Base-by-base conservation (phyloP, 2,888 invertebrate species). In the Parnassius apollo region DNA sequence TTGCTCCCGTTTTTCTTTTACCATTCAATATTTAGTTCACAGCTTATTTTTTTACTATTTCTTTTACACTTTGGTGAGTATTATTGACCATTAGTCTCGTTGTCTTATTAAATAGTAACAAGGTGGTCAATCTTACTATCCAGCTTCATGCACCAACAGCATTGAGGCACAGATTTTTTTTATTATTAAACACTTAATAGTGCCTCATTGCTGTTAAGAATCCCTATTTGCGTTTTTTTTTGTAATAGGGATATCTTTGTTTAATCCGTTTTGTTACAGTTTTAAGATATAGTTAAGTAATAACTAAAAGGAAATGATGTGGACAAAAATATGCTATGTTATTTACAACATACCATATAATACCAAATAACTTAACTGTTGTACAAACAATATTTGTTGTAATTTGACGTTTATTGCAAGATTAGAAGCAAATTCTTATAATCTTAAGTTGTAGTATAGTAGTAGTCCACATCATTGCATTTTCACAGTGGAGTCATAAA, bases 11-110 rank as follows among this genome's bases (percentile, higher is more conserved):
- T 71, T 71, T 66, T 69, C 71, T 72, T 79, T 75, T 70, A 60
- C 62, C 57, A 69, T 66, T 67, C 66, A 71, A 67, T 56, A 67
- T 86, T 89, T 78, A 81, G 78, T 86, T 86, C 82, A 88, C 88
- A 86, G 90, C 90, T 90, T 90, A 87, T 89, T 89, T 89, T 86
- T 86, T 85, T 85, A 84, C 83, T 84, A 82, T 75, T 76, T 77
- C 70, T 73, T 71, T 81, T 78, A 79, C 75, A 76, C 75, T 77
- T 66, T 71, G 35, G 76, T 76, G 72, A 76, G 57, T 53, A 57
- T 44, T 60, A 64, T 57, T 75, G 81, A 78, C 80, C 45, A 12
- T 2, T 1, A 46, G 4, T 42, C 10, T 59, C 42, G 22, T 10
- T 4, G 35, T 46, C 11, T 49, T 50, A 13, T 13, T 35, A n/a